Conservation (phyloP, 2,113 vertebrate species). For the Plecturocebus donacophilus region DNA sequence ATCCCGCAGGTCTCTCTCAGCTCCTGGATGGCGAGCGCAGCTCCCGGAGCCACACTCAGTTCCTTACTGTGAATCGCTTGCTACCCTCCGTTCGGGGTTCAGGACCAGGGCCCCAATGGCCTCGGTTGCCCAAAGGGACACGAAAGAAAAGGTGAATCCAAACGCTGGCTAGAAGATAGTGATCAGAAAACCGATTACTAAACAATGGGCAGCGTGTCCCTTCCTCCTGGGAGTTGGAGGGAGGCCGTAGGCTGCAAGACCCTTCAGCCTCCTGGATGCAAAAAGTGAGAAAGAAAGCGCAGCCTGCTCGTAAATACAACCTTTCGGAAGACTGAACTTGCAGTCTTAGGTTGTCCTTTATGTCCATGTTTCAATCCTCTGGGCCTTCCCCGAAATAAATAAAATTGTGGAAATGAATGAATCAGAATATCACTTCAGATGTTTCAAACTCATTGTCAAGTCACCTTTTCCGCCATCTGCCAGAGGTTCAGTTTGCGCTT, state of each 20-base stretch:
- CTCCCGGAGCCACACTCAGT: background rate
- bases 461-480: background rate
- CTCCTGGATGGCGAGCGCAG: background rate
- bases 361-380: accelerated
- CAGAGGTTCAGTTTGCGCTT: background rate
- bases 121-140: accelerated
- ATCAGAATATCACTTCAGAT: background rate
- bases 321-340: background rate
- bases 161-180: accelerated
- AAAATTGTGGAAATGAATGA: background rate
- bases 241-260: background rate
- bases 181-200: too few relatives aligned
- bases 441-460: background rate
- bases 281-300: background rate
- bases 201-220: background rate
- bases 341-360: background rate
- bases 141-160: background rate
- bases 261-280: background rate
- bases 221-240: too few relatives aligned
- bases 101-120: background rate
- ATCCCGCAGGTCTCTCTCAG: accelerated
- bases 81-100: background rate
- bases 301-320: accelerated
- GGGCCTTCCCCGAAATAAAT: background rate
- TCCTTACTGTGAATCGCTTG: background rate